Conservation (phyloP, 1,140 invertebrate species). For the Leptonema lineaticorne region DNA sequence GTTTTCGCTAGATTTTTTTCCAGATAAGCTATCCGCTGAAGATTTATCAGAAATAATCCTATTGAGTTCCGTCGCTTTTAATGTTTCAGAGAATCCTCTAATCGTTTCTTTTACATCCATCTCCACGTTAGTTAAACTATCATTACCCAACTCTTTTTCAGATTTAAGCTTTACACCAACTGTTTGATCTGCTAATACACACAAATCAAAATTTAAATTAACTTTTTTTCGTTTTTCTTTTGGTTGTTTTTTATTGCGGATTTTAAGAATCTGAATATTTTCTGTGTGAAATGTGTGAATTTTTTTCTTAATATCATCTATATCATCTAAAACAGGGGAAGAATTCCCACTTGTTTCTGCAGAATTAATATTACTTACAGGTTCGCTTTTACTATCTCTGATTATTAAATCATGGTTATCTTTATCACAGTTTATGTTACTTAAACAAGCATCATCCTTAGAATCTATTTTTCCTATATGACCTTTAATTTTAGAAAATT, state of each 20-base stretch:
- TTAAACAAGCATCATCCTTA: conserved; percentile 21
- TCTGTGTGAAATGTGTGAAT: conserved; percentile 61
- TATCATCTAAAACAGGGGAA: conserved; percentile 54
- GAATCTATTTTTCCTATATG: conserved; percentile 9
- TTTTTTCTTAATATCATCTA: conserved; percentile 62
- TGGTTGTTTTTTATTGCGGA: conserved; percentile 58
- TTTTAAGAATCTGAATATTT: conserved; percentile 60
- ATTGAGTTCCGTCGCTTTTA: background rate
- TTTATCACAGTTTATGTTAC: background rate
- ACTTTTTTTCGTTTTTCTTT: conserved; percentile 58
- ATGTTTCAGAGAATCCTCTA: background rate
- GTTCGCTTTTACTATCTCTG: conserved; percentile 28
- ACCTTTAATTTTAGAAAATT: conserved; percentile 9
- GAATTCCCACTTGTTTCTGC: conserved; percentile 55
- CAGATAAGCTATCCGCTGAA: conserved; percentile 27
- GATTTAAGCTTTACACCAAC: conserved; percentile 53
- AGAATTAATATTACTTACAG: conserved; percentile 48
- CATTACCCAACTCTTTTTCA: conserved; percentile 37
- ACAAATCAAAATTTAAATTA: conserved; percentile 55
- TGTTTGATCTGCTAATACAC: conserved; percentile 55
- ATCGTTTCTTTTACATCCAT: background rate
- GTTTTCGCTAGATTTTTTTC: background rate
- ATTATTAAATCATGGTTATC: background rate
- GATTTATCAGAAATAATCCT: background rate
- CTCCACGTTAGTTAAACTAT: background rate